Evolutionary conservation across 2,113 vertebrate species (phyloP), one percentile per base, ranked within the genome.

Genomic region (Fulmarus glacialis): DNA sequence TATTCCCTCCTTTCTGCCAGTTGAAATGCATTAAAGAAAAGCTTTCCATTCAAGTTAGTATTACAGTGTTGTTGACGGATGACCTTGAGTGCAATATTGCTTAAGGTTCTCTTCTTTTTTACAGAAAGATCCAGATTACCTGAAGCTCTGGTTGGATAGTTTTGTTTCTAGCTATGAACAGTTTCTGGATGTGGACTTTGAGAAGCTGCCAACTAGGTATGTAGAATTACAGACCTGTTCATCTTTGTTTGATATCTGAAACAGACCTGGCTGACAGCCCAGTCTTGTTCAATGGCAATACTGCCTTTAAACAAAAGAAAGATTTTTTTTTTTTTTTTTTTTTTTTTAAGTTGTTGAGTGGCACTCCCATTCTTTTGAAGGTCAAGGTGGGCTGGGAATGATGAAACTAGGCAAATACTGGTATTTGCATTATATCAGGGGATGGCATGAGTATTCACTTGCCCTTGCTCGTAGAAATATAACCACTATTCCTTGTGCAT

Each of bases 51-150:
- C 32, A 63, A 27, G 14, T 20, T 52, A 71, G 8, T 55, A 16
- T 9, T 82, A 4, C 36, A 24, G 47, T 56, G 24, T 29, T 83
- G 40, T 72, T 86, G 58, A n/a, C 1, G 6, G 48, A 22, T 89
- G 47, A 60, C 40, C n/a, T 63, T 50, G 40, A 71, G 23, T 64
- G 23, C 42, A 36, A 2, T 71, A 55, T 80, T 72, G 42, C 32
- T 34, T 89, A 18, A 94, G 13, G 6, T 90, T 86, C 12, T 60
- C 29, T 55, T 93, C 5, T 64, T 70, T 74, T 74, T 94, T 88
- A 42, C 98, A 99, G 99, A 99, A 99, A 98, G 99, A 99, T 97
- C 99, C 99, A 87, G 99, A 99, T 98, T 99, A 99, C 95, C 97
- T 99, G 98, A 99, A 99, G 95, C 98, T 99, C 34, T 99, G 99